Evolutionary conservation across 2,113 vertebrate species (phyloP).

Genomic region (Amphilophus citrinellus): DNA sequence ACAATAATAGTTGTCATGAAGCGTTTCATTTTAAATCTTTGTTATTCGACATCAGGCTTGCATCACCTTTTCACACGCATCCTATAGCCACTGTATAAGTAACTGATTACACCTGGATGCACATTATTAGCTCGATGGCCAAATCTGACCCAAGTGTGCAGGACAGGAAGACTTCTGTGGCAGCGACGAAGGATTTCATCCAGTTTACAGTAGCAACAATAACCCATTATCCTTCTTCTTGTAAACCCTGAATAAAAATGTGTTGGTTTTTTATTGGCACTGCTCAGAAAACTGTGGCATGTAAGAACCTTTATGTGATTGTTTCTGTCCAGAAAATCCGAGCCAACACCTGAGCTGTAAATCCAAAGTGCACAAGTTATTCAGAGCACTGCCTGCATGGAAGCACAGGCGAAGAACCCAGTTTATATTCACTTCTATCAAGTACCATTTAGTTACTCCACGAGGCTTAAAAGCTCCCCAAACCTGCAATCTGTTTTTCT

Average conservation of each 20-base stretch:
- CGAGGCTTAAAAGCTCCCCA: constrained; percentile 24
- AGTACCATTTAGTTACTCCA: constrained; percentile 14
- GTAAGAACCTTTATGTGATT: constrained; percentile 31
- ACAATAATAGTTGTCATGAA: constrained; percentile 11
- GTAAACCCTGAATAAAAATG: constrained; percentile 30
- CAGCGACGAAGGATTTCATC: background rate
- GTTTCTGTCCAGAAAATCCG: constrained; percentile 15
- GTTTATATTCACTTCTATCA: constrained; percentile 17
- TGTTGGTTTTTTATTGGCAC: background rate
- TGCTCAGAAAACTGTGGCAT: constrained; percentile 23
- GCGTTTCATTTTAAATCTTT: background rate
- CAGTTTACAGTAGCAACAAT: background rate
- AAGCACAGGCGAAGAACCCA: background rate
- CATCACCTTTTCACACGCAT: background rate
- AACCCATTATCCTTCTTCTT: constrained; percentile 7
- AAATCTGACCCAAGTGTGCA: background rate
- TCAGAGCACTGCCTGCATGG: background rate
- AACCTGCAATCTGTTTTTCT: constrained; percentile 33
- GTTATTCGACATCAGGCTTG: background rate
- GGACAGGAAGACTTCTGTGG: background rate
- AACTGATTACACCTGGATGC: constrained; percentile 33
- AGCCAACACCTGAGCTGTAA: constrained; percentile 20
- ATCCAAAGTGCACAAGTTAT: background rate
- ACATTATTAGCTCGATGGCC: background rate
- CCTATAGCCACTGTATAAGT: constrained; percentile 16